Evolutionary conservation across 2,113 vertebrate genomes (phyloP).

Genomic region (Chaetodon trifascialis): DNA sequence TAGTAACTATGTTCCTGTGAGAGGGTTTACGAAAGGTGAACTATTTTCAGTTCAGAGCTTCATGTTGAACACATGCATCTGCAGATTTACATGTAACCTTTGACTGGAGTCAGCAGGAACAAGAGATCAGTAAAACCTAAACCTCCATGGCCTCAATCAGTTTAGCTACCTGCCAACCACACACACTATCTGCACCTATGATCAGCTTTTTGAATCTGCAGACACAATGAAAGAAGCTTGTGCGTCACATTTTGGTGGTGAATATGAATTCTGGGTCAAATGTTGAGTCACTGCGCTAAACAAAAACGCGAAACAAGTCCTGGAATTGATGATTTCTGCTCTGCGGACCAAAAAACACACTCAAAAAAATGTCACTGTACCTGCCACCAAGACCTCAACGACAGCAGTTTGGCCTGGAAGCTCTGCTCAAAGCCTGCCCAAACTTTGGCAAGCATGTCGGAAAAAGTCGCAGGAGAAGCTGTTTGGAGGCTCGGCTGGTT

Average conservation of each 20-base stretch:
- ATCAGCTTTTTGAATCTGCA: no score
- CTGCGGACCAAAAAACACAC: background rate
- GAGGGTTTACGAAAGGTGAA: background rate
- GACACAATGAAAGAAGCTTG: background rate
- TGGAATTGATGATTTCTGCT: background rate
- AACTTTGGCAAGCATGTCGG: constrained; percentile 61
- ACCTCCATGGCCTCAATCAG: background rate
- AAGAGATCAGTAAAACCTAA: background rate
- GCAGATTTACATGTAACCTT: background rate
- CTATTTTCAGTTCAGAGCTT: background rate
- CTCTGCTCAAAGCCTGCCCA: constrained; percentile 61
- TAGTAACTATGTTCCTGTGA: constrained; percentile 16
- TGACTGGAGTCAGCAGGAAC: background rate
- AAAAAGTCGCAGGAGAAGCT: background rate
- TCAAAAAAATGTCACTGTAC: constrained; percentile 32
- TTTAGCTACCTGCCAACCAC: background rate
- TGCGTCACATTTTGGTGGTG: background rate
- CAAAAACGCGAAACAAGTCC: background rate
- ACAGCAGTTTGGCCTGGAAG: constrained; percentile 31
- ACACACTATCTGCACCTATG: background rate
- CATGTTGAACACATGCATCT: background rate
- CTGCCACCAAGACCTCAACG: constrained; percentile 63
- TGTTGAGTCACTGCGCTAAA: background rate
- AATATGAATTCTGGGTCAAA: background rate
- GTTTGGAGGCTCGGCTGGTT: background rate